Base-by-base conservation (phyloP, 1,140 invertebrate genomes). In the Coptotermes formosanus region DNA sequence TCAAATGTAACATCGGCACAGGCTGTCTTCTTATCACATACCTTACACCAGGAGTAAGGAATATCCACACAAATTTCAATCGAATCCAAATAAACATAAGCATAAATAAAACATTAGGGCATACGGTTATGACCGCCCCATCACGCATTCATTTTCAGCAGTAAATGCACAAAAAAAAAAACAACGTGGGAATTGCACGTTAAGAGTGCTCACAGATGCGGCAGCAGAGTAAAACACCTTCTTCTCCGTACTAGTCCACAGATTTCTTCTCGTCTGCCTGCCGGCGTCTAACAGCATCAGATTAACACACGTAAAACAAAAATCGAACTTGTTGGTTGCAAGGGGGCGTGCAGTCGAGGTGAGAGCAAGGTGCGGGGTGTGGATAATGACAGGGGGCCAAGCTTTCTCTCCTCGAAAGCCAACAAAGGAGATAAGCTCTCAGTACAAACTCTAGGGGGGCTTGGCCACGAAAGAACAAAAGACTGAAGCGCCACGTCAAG, bases 271-370 rank as follows among this genome's bases (percentile, higher is more conserved):
- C 14, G 9, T 75, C n/a, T 75, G 64, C 64, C 64, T 30, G n/a
- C 52, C 64, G n/a, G 64, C 64, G n/a, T 8, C 25, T 25, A 9
- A 14, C 64, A 30, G 64, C 64, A 75, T 75, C 64, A n/a, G 64
- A 75, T 75, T n/a, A 75, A n/a, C 14, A 25, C 64, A 75, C 64
- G 64, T 75, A 75, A 75, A 75, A 75, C 64, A 75, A 75, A 75
- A 75, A 75, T 75, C 2, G 64, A 38, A 30, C 59, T 64, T n/a
- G 59, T 7, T 64, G 7, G 21, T n/a, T 30, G 64, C 7, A 75
- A 21, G 64, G 64, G 64, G 64, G 64, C 64, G 64, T 75, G 64
- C n/a, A 75, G 64, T 23, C 12, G 59, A 64, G 59, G 59, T 64
- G 59, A 21, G 21, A 75, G 25, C 25, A 6, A 8, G 25, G 2